Percentiles rank a stretch among this genome's conserved stretches.
phyloP scores from a whole-genome alignment of 2,888 invertebrate species.

The Drosophila sordidula region DNA sequence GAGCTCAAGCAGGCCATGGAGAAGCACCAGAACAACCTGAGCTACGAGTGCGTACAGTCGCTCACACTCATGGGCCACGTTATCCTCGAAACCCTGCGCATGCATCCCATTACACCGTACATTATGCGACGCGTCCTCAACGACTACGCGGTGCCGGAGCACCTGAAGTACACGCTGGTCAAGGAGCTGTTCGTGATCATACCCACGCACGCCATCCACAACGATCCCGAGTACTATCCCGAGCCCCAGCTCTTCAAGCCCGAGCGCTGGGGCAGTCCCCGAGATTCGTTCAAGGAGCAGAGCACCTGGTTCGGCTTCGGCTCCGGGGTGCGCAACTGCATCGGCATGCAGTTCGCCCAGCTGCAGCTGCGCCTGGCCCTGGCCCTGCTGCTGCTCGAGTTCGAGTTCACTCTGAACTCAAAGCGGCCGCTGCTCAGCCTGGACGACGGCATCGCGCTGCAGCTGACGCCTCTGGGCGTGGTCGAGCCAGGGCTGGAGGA shows the following conservation, averaged over 20 bases:
- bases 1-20: slow-evolving; percentile 74
- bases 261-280: slow-evolving; percentile 87
- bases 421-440: slow-evolving; percentile 64
- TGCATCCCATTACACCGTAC: slow-evolving; percentile 86
- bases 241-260: slow-evolving; percentile 88
- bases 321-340: slow-evolving; percentile 84
- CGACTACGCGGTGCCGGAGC: slow-evolving; percentile 85
- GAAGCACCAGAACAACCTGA: slow-evolving; percentile 71
- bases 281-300: slow-evolving; percentile 85
- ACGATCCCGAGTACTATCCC: slow-evolving; percentile 87
- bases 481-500: slow-evolving; percentile 67
- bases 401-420: slow-evolving; percentile 74
- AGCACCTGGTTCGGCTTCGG: slow-evolving; percentile 85
- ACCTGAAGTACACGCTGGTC: slow-evolving; percentile 69
- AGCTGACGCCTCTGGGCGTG: slow-evolving; percentile 69
- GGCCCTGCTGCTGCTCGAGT: slow-evolving; percentile 70
- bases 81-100: slow-evolving; percentile 86
- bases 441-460: slow-evolving; percentile 74
- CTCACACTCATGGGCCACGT: slow-evolving; percentile 80
- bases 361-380: slow-evolving; percentile 77
- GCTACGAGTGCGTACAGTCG: slow-evolving; percentile 79
- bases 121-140: slow-evolving; percentile 83
- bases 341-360: slow-evolving; percentile 83
- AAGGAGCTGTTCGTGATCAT: slow-evolving; percentile 85
- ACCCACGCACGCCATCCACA: slow-evolving; percentile 87